These are phyloP conservation scores for Amiota communis DNA, from an alignment of 2,888 invertebrate species.

Conservation along the genomic window DNA sequence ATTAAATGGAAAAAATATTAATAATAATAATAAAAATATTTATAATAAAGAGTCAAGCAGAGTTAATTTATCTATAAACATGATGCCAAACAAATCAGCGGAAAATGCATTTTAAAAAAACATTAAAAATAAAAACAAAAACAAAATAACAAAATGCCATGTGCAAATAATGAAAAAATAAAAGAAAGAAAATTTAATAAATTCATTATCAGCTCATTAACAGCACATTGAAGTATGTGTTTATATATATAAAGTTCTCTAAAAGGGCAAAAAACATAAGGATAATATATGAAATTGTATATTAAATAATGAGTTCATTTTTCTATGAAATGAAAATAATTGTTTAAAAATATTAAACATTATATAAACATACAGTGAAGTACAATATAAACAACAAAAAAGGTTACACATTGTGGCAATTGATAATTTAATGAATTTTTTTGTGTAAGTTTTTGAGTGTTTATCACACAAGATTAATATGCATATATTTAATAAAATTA, in stretches of 20 bases:
- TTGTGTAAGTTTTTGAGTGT: not conserved
- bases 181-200: conserved; percentile 56
- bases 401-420: too few relatives aligned
- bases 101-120: conserved; percentile 18
- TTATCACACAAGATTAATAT: conserved; percentile 25
- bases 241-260: not conserved
- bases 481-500: conserved; percentile 27
- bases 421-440: not conserved
- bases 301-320: conserved; percentile 7
- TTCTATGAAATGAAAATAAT: conserved; percentile 45
- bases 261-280: too few relatives aligned
- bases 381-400: not conserved
- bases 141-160: not conserved
- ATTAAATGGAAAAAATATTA: not conserved
- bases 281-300: conserved; percentile 33
- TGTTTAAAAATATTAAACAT: conserved; percentile 40
- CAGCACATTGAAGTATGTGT: conserved; percentile 34
- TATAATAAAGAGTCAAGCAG: conserved; percentile 19
- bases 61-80: conserved; percentile 22
- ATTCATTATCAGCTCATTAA: conserved; percentile 66
- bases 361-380: conserved; percentile 27
- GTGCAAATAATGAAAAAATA: not conserved
- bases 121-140: conserved; percentile 15
- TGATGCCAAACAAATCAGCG: conserved; percentile 16
- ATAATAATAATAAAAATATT: conserved; percentile 12